phyloP scores from a whole-genome alignment of 2,113 vertebrate genomes.

The Marmota monax region DNA sequence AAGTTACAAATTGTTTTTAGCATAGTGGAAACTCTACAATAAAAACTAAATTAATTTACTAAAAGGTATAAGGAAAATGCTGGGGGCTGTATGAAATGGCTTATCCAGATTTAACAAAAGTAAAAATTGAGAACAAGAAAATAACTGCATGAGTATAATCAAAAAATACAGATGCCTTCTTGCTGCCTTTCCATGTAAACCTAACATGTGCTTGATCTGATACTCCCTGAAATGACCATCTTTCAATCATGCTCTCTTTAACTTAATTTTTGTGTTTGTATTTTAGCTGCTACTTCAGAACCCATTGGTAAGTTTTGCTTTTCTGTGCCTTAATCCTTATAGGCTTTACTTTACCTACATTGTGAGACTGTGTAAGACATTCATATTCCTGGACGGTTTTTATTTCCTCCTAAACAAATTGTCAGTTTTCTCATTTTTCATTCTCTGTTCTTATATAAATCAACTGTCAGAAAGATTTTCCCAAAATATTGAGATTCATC shows the following conservation, averaged over 20 bases:
- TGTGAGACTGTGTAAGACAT: not conserved
- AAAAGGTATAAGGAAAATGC: not conserved
- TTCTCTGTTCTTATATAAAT: not conserved
- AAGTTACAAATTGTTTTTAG: not conserved
- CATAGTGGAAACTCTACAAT: not conserved
- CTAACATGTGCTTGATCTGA: not conserved
- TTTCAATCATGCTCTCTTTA: not conserved
- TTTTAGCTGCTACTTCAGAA: conserved; percentile 57
- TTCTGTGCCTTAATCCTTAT: not conserved
- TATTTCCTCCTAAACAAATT: not conserved
- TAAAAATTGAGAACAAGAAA: conserved; percentile 13
- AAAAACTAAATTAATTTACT: not conserved
- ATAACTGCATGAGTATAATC: not conserved
- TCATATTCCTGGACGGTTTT: not conserved
- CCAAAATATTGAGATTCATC: not conserved
- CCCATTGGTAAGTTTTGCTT: conserved; percentile 62
- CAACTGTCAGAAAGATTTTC: not conserved
- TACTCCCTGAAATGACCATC: not conserved
- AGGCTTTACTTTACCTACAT: not conserved
- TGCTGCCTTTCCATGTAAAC: not conserved
- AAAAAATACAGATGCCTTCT: not conserved
- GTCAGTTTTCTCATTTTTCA: not conserved
- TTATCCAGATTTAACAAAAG: not conserved
- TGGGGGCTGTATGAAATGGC: not conserved
- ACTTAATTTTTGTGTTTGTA: conserved; percentile 47